Evolutionary conservation across 2,797 vertebrate genomes (phyloP), one percentile per base, ranked within the genome.

Genomic region (Karalla daura): DNA sequence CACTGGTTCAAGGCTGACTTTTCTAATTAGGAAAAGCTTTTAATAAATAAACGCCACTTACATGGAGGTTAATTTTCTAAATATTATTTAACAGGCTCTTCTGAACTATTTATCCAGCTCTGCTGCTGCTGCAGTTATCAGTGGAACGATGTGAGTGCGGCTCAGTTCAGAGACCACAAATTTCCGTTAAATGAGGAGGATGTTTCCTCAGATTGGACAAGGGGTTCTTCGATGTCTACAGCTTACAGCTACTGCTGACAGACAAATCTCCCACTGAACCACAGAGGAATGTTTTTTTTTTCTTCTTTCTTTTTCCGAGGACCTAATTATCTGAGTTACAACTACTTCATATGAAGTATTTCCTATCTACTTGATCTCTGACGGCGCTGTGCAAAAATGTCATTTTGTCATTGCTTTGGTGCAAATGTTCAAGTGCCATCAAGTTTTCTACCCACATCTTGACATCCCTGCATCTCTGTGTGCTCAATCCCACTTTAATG

Each of bases 181-280:
- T 75, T 65, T 70, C 17, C 15, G 39, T 36, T 28, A 75, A 76
- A 75, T 49, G 20, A 76, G 52, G 37, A 36, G 25, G 30, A 77
- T 74, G 70, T 83, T 82, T 64, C 51, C 55, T 58, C 49, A 75
- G 53, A 78, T 71, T 68, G 58, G 45, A 67, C 60, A 39, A 55
- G 63, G 37, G 44, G 47, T 50, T 8, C 12, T 41, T 78, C 5
- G 3, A 54, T 1, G 20, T n/a, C 54, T n/a, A 37, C 37, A 13
- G 13, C 21, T 36, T 32, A n/a, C n/a, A n/a, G n/a, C 20, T 9
- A 30, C 35, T 13, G 39, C 32, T 46, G 68, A 76, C 47, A 23
- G 41, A 45, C 52, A 39, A 65, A 33, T 5, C 14, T 52, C n/a
- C 1, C 45, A 52, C 6, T 1, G 8, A 53, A 21, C 9, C 7